A percentile compares a stretch with the other conserved stretches of the same genome.
Evolutionary conservation across 2,888 invertebrate genomes (phyloP).

Genomic region (Drosophila borborema): DNA sequence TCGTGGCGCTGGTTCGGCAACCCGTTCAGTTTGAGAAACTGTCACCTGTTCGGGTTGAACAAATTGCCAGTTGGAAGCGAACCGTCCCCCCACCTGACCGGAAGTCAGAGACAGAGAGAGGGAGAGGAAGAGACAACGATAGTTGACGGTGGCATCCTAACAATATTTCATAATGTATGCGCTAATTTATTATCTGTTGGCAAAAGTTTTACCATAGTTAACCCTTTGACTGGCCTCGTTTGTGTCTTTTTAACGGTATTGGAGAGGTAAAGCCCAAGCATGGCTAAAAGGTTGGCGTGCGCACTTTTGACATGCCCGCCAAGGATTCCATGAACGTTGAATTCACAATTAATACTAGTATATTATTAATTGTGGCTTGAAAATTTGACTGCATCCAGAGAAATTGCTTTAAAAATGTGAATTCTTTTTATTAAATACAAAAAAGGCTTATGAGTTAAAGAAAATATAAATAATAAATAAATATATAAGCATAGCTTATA

Average conservation of each 20-base stretch:
- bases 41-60: conserved; percentile 63
- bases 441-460: too few species aligned
- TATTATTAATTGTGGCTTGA: not conserved
- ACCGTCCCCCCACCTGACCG: conserved; percentile 33
- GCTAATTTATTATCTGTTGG: conserved; percentile 82
- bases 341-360: conserved; percentile 1
- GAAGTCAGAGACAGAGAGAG: conserved; percentile 48
- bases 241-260: conserved; percentile 16
- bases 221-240: conserved; percentile 61
- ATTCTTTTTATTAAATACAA: not conserved
- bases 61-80: conserved; percentile 63
- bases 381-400: not conserved
- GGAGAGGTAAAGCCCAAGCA: conserved; percentile 12
- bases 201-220: conserved; percentile 72
- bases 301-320: conserved; percentile 20
- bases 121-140: conserved; percentile 24
- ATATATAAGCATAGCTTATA: too few species aligned
- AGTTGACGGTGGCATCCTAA: conserved; percentile 63
- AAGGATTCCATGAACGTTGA: not conserved
- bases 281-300: conserved; percentile 46
- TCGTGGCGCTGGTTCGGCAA: conserved; percentile 55
- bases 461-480: too few species aligned
- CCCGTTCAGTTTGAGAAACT: conserved; percentile 75
- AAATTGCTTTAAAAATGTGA: not conserved
- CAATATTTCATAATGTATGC: conserved; percentile 76